Evolutionary conservation across 2,888 invertebrate species (phyloP), one percentile per base, ranked within the genome.

Genomic region (Actias luna): DNA sequence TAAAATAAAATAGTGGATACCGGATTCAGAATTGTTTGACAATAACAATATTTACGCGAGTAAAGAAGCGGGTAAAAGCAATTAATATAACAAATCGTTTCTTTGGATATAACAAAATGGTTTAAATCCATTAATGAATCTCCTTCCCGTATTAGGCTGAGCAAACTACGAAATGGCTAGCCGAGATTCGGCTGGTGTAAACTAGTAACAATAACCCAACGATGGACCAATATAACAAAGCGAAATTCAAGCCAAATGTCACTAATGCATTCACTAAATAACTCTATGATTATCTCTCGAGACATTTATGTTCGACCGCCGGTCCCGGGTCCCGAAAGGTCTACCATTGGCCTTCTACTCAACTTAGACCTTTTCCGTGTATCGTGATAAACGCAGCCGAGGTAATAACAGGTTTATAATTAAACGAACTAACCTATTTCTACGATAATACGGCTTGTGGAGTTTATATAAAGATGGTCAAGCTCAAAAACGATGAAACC

Each of bases 311-410:
- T 27, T 27, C 16, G 16, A 27, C 52, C 52, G 27, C 27, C 3
- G 22, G 27, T 52, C 27, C 52, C 52, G 27, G 22, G 27, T 4
- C 52, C 27, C 27, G 7, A 52, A 52, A 52, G 52, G 52, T 25
- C 25, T 52, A 1, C n/a, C 4, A 52, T 52, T 52, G 25, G 4
- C 52, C 52, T 52, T 52, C 52, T 12, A 25, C 22, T 52, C 25
- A 52, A 27, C 25, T 27, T 12, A 52, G 25, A 52, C 52, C 52
- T 52, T 52, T 27, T 52, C 27, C 52, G 52, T 52, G 52, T 27
- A 2, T 52, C 52, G 52, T 52, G 27, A 52, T 22, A 25, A 25
- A 52, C 27, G 25, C 52, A 52, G 16, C 16, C 27, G 50, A 39
- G 39, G 39, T 39, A 39, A 39, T 39, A n/a, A n/a, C n/a, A 42